Conservation (phyloP, 1,140 invertebrate genomes). For the Penaeus chinensis region DNA sequence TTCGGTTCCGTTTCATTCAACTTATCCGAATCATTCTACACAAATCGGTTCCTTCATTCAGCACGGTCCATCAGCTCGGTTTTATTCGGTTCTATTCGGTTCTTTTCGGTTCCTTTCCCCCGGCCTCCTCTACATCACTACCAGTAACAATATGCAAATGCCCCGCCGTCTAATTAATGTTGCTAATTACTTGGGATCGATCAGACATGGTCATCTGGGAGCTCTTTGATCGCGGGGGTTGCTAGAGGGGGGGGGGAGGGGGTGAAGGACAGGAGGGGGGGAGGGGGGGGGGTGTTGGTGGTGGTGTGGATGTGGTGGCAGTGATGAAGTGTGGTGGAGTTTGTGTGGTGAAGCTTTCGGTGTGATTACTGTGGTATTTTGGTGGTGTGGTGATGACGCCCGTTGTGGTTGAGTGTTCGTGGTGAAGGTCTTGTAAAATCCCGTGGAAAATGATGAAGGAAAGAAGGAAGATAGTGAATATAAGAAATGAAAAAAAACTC, state of each 20-base stretch:
- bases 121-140: neutral
- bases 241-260: neutral
- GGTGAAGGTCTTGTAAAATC: neutral
- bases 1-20: too few species aligned
- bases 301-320: neutral
- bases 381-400: too few species aligned
- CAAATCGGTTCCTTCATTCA: too few species aligned
- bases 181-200: slow-evolving; percentile 53
- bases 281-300: neutral
- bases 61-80: too few species aligned
- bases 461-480: neutral
- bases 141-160: slow-evolving; percentile 52
- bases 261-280: neutral
- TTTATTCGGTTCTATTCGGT: too few species aligned
- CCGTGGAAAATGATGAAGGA: neutral
- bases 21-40: too few species aligned
- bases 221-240: neutral
- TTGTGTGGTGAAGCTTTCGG: too few species aligned
- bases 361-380: too few species aligned
- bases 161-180: slow-evolving; percentile 48
- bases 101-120: slow-evolving; percentile 6
- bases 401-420: too few species aligned
- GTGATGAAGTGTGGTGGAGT: slow-evolving; percentile 1
- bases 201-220: slow-evolving; percentile 30
- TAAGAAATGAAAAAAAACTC: neutral